A percentile compares a stretch with the other conserved stretches of the same genome.
Evolutionary conservation across 2,797 vertebrate genomes (phyloP).

Genomic region (Neopelma chrysocephalum): DNA sequence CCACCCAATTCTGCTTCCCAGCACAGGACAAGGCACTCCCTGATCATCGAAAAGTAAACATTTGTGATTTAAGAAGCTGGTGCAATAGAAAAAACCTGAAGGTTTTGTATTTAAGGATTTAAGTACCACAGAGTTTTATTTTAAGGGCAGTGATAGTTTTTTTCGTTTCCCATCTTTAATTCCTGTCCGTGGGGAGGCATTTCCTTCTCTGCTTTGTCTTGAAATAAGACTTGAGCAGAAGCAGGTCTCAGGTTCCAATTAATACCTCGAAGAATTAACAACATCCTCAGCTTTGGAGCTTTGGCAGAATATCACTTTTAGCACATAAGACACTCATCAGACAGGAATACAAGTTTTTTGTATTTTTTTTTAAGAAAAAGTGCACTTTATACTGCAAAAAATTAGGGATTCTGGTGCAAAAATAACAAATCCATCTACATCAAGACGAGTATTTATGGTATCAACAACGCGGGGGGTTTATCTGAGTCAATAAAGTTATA

Average conservation of each 20-base stretch:
- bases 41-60: slow-evolving; percentile 23
- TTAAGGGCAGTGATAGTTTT: neutral
- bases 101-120: neutral
- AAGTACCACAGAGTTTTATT: neutral
- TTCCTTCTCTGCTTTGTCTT: neutral
- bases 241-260: neutral
- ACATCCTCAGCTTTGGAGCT: neutral
- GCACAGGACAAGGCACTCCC: slow-evolving; percentile 59
- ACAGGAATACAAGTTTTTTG: neutral
- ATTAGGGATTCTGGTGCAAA: neutral
- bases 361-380: neutral
- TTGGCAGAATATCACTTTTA: neutral
- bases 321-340: neutral
- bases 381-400: slow-evolving; percentile 37
- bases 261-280: neutral
- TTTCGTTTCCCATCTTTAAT: neutral
- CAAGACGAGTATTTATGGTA: neutral
- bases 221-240: neutral
- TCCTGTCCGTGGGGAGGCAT: neutral
- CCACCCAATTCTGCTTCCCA: neutral
- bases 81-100: neutral
- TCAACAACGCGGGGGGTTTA: neutral
- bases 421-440: neutral
- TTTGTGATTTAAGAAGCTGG: neutral
- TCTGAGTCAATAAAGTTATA: neutral